Base-by-base conservation (phyloP, 2,797 vertebrate species). In the Pteronotus mesoamericanus region DNA sequence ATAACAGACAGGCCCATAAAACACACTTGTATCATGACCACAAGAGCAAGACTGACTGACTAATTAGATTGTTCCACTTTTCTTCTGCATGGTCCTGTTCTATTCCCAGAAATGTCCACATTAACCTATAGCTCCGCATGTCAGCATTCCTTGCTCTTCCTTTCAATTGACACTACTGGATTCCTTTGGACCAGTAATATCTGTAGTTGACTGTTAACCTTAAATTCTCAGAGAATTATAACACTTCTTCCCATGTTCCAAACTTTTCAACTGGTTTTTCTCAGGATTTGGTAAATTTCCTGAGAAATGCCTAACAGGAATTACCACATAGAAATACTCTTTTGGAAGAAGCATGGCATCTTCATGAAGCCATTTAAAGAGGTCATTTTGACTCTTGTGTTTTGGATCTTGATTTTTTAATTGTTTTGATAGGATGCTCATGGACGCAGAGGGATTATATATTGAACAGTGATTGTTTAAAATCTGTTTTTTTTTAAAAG, bases 101-200 rank as follows among this genome's bases (percentile, higher is more conserved):
- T 69, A 1, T 32, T 64, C 19, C n/a, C 51, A 42, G 48, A 88
- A 79, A 79, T 37, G 34, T 48, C 51, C 34, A 74, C 46, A 66
- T 80, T 95, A 95, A 89, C 66, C 68, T 86, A 34, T 11, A 88
- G 87, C 51, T 91, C 26, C 48, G 71, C 51, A 71, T n/a, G 21
- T 79, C 34, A 68, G n/a, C 44, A 85, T 90, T 82, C 89, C 71
- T 69, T 64, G 44, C 18, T 94, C 37, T 86, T 91, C 51, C 64
- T 88, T 94, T 94, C 78, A 71, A 74, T 1, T 87, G 77, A 72
- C 57, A 34, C 37, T 37, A 83, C 42, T 37, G 6, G 42, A 90
- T 68, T 96, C 78, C 61, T 88, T 88, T 96, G 59, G 97, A 94
- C 19, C 21, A 78, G 46, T 86, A 72, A 94, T 53, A 95, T 82